Conservation (phyloP, 2,113 vertebrate species). For the Ammodytes dubius region DNA sequence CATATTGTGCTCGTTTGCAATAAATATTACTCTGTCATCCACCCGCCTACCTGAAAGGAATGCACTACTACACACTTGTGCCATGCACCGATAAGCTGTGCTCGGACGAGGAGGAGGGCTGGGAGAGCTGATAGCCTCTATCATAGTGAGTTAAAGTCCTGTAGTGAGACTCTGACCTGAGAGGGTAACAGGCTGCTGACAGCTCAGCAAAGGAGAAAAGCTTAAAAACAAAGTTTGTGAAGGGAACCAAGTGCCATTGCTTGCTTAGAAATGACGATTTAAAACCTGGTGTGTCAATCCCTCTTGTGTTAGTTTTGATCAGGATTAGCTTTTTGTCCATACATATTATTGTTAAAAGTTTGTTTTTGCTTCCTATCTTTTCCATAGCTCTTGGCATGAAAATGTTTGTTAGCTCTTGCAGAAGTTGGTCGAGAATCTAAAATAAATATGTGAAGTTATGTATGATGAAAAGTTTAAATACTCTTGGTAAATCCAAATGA, state of each 20-base stretch:
- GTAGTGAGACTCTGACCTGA: conserved; percentile 78
- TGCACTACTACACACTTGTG: background rate
- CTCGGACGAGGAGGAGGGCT: conserved; percentile 17
- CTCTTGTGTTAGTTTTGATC: background rate
- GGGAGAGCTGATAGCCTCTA: conserved; percentile 69
- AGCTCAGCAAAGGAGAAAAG: conserved; percentile 54
- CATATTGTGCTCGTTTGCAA: background rate
- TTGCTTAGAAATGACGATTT: background rate
- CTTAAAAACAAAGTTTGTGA: background rate
- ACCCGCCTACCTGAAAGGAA: conserved; percentile 8
- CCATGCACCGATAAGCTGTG: conserved; percentile 63
- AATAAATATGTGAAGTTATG: too few species aligned
- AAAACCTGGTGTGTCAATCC: background rate
- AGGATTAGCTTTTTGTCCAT: background rate
- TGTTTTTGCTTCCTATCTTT: background rate
- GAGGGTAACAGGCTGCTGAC: conserved; percentile 47
- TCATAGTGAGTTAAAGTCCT: conserved; percentile 76
- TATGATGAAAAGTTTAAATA: background rate
- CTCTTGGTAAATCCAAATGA: background rate
- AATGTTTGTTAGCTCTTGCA: background rate
- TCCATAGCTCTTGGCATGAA: background rate
- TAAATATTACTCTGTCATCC: conserved; percentile 37
- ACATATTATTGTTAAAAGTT: background rate
- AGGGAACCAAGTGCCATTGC: background rate
- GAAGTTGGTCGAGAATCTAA: too few species aligned